Evolutionary conservation across 2,888 invertebrate genomes (phyloP).

Genomic region (Acronicta leporina): DNA sequence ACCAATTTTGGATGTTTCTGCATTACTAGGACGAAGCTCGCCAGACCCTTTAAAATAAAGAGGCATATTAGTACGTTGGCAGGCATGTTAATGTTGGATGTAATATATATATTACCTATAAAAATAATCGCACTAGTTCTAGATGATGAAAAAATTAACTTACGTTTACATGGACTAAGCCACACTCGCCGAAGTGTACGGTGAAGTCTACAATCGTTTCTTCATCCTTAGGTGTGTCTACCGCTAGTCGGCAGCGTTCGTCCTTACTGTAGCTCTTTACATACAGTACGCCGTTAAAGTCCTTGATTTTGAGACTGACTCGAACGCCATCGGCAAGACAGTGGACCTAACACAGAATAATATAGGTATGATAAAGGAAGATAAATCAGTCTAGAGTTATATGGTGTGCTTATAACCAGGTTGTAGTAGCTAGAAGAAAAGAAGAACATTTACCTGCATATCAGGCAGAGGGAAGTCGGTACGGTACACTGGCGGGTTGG

Average conservation of each 20-base stretch:
- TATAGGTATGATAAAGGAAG: neutral
- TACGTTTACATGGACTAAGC: slow-evolving; percentile 96
- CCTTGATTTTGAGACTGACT: slow-evolving; percentile 94
- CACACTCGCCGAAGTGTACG: slow-evolving; percentile 97
- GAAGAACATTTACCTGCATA: slow-evolving; percentile 87
- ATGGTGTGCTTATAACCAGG: no score
- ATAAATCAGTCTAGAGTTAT: no score
- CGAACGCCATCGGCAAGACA: slow-evolving; percentile 97
- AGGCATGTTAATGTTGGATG: neutral
- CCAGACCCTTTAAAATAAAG: slow-evolving; percentile 92
- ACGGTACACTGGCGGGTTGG: slow-evolving; percentile 81
- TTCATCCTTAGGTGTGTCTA: slow-evolving; percentile 92
- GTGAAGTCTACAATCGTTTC: slow-evolving; percentile 94
- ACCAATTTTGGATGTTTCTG: slow-evolving; percentile 98
- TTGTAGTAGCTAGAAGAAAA: no score
- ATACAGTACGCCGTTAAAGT: slow-evolving; percentile 96
- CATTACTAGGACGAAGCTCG: slow-evolving; percentile 97
- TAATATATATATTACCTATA: no score
- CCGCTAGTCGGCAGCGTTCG: slow-evolving; percentile 95
- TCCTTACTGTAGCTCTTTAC: slow-evolving; percentile 98
- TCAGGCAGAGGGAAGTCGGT: slow-evolving; percentile 96
- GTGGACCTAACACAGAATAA: slow-evolving; percentile 89
- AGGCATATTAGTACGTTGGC: slow-evolving; percentile 1
- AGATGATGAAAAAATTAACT: slow-evolving; percentile 67
- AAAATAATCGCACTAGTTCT: no score